Base-by-base conservation (phyloP, 2,797 vertebrate species). In the Acipenser ruthenus region DNA sequence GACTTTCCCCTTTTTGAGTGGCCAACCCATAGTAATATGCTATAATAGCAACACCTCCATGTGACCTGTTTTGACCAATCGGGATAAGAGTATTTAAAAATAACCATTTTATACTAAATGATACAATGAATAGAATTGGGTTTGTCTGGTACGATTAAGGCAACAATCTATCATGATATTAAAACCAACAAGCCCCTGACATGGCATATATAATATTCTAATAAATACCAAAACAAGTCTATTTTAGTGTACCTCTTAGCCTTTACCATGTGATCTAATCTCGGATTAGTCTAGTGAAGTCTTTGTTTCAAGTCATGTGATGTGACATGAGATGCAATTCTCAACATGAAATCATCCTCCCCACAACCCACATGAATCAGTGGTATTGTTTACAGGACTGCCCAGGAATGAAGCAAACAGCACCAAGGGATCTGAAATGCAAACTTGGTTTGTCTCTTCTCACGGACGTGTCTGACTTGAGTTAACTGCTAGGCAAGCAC, bases 401-500 rank as follows among this genome's bases (percentile, higher is more conserved):
- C 15, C 12, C 55, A 58, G 55, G 37, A 37, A 37, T 37, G 4
- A 37, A 58, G 11, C 55, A 1, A n/a, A 6, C 7, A 7, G 37
- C 37, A 13, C 15, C 15, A 69, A 72, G 69, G 74, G 75, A 78
- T 77, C 71, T 73, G 8, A 53, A 70, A 72, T 69, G 70, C 65
- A 67, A 37, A 37, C 37, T 37, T 37, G 37, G 60, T 74, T 73
- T 68, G 66, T 62, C 64, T 70, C 71, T 13, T 61, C 58, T 18
- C 48, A 67, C 37, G 63, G 74, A 71, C 69, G 72, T 75, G 71
- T 68, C 69, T 76, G 81, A 84, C 81, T 80, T 69, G 60, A 71
- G 78, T 75, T 65, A 13, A 75, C 79, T 73, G 71, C 77, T 68
- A 79, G 71, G 80, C 74, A 82, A 72, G 76, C 65, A 59, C n/a